Base-by-base conservation (phyloP, 2,113 vertebrate species). In the Plecturocebus donacophilus region DNA sequence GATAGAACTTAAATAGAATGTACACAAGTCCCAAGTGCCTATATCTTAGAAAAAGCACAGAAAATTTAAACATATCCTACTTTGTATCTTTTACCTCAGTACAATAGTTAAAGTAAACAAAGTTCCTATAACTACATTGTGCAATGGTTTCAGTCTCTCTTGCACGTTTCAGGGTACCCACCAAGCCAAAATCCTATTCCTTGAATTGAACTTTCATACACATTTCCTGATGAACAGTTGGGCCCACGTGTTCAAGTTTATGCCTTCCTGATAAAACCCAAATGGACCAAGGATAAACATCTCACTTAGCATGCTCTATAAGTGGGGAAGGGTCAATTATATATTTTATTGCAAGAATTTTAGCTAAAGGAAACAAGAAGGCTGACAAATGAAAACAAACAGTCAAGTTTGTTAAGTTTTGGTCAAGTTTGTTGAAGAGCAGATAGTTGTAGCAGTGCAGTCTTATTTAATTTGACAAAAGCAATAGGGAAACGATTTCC, bases 1-100 rank as follows among this genome's bases (percentile, higher is more conserved):
- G 89, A 95, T 87, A 95, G 85, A 96, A 97, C 30, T 64, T 42
- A 82, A 91, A 88, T 90, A 91, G 68, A 82, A 87, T 16, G 73
- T 77, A 71, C 71, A 80, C 11, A 64, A 58, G 25, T 96, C 35
- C 61, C 76, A 68, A 68, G 17, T n/a, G 58, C 80, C 52, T 73
- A 10, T 16, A 40, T 73, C 17, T 92, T 73, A 32, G 58, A 47
- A 58, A 88, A 87, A 93, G 20, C 64, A 58, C 54, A 87, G 40
- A 92, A 97, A 88, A n/a, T 54, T 19, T 25, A 77, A 93, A 82
- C 68, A 83, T 90, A 9, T 35, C 32, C 52, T 56, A 42, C 25
- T 49, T 56, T 56, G 14, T 45, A 54, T 25, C 9, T 86, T 90
- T 87, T n/a, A 82, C 21, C 7, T 54, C 17, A 25, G 25, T n/a